Base-by-base conservation (phyloP, 2,888 invertebrate genomes). In the Bombylius discolor region DNA sequence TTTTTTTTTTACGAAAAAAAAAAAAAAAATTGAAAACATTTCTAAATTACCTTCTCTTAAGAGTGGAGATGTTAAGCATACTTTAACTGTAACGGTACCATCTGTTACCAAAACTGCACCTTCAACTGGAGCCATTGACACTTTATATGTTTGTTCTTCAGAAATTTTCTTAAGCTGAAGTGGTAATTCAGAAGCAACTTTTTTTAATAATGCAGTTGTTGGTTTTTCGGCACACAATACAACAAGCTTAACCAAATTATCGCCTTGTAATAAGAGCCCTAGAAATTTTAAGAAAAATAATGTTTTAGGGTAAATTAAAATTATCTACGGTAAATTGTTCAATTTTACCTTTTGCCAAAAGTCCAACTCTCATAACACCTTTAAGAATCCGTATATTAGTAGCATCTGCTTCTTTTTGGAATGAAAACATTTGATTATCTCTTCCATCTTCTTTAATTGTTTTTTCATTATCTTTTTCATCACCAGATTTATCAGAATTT, bases 351-450 rank as follows among this genome's bases (percentile, higher is more conserved):
- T 92, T 92, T 51, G 91, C 89, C 54, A 94, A 76, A 68, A 89
- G 86, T 54, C 96, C 96, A 49, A 97, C 95, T 61, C 97, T 84
- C 94, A 97, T 95, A 36, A 97, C 96, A 58, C 97, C 97, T 73
- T 95, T 92, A 49, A 98, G 78, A 63, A 90, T 84, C 59, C 96
- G 83, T 63, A 79, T 76, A 47, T 78, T 76, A 63, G 78, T 76
- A 53, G 79, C 78, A 61, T 81, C 81, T 63, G 81, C 82, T 65
- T 85, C 80, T 61, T 80, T 80, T 72, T 84, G 83, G 73, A 84
- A 84, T 55, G 84, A 84, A 64, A 85, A 85, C 84, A 86, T 74
- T 68, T 85, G 85, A 68, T 87, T 89, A 71, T 89, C 89, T 45
- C 92, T 79, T 65, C 89, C 89, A 62, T 89, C 89, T 67, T 85